Evolutionary conservation across 2,113 vertebrate genomes (phyloP).

Genomic region (Misgurnus mizolepis): DNA sequence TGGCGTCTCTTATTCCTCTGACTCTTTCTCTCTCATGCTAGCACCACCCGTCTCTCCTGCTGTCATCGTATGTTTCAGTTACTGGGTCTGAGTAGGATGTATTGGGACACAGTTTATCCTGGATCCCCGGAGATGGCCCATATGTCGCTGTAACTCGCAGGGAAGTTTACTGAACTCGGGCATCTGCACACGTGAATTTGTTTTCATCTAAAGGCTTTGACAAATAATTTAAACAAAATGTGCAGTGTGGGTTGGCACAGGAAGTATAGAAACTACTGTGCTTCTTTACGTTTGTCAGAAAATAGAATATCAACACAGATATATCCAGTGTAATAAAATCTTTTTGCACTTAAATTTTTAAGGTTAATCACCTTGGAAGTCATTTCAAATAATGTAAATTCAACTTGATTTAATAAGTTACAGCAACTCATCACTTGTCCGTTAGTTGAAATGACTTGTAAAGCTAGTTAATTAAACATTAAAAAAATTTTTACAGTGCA

Average conservation of each 20-base stretch:
- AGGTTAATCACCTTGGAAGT: no score
- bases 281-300: not conserved
- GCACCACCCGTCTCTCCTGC: constrained; percentile 25
- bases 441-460: no score
- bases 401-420: no score
- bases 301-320: not conserved
- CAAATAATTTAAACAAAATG: constrained; percentile 4
- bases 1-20: not conserved
- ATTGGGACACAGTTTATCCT: constrained; percentile 48
- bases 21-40: not conserved
- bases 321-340: no score
- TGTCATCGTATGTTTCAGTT: constrained; percentile 55
- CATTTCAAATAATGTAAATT: no score
- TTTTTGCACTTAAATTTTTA: no score
- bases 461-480: no score
- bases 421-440: no score
- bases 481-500: no score
- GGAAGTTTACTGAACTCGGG: constrained; percentile 41
- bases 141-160: constrained; percentile 42
- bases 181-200: not conserved
- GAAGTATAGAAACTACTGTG: not conserved
- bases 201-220: not conserved
- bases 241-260: not conserved
- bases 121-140: constrained; percentile 50
- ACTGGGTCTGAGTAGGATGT: constrained; percentile 51